Conservation (phyloP, 2,888 invertebrate species). For the Epirrhoe tristata region DNA sequence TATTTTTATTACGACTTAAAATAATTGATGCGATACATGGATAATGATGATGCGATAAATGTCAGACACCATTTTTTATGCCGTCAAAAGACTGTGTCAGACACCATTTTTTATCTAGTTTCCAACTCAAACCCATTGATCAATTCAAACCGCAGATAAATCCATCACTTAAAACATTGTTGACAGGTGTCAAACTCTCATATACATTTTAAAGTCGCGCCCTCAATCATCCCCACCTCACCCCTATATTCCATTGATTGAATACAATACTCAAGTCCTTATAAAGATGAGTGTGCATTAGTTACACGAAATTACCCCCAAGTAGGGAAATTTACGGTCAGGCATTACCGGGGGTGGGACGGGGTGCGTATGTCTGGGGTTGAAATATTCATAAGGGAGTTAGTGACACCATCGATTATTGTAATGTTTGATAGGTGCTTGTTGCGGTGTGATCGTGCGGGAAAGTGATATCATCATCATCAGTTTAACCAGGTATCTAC, state of each 20-base stretch:
- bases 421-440: slow-evolving; percentile 55
- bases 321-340: slow-evolving; percentile 53
- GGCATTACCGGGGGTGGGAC: slow-evolving; percentile 48
- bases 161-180: slow-evolving; percentile 6
- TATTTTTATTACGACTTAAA: too few relatives aligned
- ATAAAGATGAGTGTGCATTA: slow-evolving; percentile 45
- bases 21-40: too few relatives aligned
- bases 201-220: slow-evolving; percentile 18
- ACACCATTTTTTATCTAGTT: background rate
- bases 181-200: slow-evolving; percentile 7
- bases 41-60: too few relatives aligned
- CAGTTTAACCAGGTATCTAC: background rate
- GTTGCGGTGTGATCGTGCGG: slow-evolving; percentile 45
- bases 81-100: too few relatives aligned
- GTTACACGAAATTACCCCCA: slow-evolving; percentile 49
- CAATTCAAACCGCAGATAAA: background rate
- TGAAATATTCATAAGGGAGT: slow-evolving; percentile 68
- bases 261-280: slow-evolving; percentile 45
- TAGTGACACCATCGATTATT: slow-evolving; percentile 71
- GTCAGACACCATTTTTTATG: too few relatives aligned
- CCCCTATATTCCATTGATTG: slow-evolving; percentile 43
- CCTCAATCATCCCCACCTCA: slow-evolving; percentile 31
- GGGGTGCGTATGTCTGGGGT: slow-evolving; percentile 38
- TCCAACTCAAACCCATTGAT: background rate
- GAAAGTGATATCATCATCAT: slow-evolving; percentile 20